phyloP scores from a whole-genome alignment of 2,888 invertebrate genomes.

The Nebria salina region DNA sequence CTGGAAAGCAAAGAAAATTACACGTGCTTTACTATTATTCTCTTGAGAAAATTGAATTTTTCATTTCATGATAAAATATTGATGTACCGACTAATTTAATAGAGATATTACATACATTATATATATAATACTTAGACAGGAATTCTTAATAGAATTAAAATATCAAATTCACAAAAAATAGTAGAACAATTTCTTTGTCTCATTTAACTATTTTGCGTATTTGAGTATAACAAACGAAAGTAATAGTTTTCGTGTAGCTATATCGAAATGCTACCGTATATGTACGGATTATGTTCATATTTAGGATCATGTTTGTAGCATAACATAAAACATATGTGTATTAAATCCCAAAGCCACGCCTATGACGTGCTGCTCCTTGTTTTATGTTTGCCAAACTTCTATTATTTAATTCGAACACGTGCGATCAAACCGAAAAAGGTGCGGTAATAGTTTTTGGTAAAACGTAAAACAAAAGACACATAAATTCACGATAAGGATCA shows the following conservation, averaged over 20 bases:
- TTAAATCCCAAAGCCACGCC: background rate
- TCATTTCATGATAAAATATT: background rate
- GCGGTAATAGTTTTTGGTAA: background rate
- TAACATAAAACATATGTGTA: background rate
- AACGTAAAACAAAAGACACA: background rate
- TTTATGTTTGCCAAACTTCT: background rate
- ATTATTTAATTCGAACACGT: background rate
- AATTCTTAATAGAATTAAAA: background rate
- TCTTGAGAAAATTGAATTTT: background rate
- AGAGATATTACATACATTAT: background rate
- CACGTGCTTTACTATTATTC: background rate
- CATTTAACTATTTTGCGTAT: too few relatives aligned
- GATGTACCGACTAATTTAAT: background rate
- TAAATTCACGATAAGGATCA: background rate
- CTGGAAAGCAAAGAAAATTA: constrained; percentile 1
- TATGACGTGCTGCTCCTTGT: background rate
- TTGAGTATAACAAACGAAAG: too few relatives aligned
- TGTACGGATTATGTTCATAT: too few relatives aligned
- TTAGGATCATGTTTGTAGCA: too few relatives aligned
- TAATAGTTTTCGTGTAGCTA: too few relatives aligned
- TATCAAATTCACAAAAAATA: too few relatives aligned
- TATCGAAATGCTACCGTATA: too few relatives aligned
- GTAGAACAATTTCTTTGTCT: too few relatives aligned
- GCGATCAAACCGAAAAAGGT: background rate
- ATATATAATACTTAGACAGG: background rate